A percentile compares a stretch with the other conserved stretches of the same genome.
Conservation (phyloP, 2,797 vertebrate species). For the Ciconia nigra region DNA sequence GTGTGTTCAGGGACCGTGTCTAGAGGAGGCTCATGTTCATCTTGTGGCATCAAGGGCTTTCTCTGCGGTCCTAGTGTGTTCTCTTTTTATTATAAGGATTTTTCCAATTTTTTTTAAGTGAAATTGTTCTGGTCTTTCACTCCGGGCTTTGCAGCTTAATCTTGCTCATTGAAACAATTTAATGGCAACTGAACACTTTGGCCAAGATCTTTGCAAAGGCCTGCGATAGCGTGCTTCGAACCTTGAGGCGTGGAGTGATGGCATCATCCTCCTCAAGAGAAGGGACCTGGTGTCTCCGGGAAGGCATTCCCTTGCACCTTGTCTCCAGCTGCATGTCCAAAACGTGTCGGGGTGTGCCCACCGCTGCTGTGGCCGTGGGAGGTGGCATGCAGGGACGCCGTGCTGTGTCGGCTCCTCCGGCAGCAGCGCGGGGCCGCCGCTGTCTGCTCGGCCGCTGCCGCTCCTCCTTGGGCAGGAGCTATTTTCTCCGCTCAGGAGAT, state of each 20-base stretch:
- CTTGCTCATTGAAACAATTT: neutral
- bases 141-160: neutral
- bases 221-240: fast-evolving
- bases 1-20: fast-evolving
- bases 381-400: fast-evolving
- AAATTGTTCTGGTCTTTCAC: neutral
- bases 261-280: neutral
- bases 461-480: constrained; percentile 12
- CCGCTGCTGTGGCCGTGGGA: fast-evolving
- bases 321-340: neutral
- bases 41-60: neutral
- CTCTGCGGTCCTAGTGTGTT: fast-evolving
- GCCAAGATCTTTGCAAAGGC: neutral
- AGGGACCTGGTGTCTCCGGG: neutral
- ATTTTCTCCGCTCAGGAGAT: constrained; percentile 28
- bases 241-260: neutral
- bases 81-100: neutral
- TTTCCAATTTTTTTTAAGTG: neutral
- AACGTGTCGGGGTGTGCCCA: neutral
- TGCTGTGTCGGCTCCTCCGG: neutral
- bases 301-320: neutral
- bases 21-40: neutral
- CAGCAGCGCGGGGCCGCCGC: neutral
- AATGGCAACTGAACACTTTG: neutral
- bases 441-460: neutral